Conservation (phyloP, 2,113 vertebrate genomes). For the Chaetura pelagica region DNA sequence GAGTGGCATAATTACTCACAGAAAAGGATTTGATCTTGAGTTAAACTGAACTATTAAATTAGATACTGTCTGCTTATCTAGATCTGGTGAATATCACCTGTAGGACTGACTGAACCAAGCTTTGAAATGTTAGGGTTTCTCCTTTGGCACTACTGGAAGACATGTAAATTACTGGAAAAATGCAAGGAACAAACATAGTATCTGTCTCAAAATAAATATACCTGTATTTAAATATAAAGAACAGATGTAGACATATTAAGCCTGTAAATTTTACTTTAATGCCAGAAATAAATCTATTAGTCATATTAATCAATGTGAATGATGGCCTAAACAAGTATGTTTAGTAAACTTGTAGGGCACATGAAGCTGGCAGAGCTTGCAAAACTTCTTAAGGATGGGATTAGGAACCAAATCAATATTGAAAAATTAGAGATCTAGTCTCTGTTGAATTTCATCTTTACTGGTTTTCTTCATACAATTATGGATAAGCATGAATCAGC, state of each 20-base stretch:
- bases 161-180: neutral
- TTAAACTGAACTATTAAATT: neutral
- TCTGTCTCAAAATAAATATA: neutral
- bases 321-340: neutral
- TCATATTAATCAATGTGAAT: neutral
- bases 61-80: neutral
- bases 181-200: neutral
- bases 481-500: neutral
- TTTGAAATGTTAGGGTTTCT: neutral
- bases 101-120: neutral
- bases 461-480: neutral
- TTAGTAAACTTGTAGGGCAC: neutral
- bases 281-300: neutral
- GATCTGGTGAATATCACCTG: neutral
- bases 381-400: neutral
- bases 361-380: neutral
- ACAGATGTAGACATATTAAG: neutral
- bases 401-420: neutral
- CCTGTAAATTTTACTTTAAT: neutral
- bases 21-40: neutral
- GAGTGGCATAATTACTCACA: neutral
- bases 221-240: neutral
- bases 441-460: neutral
- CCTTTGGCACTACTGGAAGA: neutral
- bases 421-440: neutral